Evolutionary conservation across 2,113 vertebrate genomes (phyloP).

Genomic region (Chaetodon trifascialis): DNA sequence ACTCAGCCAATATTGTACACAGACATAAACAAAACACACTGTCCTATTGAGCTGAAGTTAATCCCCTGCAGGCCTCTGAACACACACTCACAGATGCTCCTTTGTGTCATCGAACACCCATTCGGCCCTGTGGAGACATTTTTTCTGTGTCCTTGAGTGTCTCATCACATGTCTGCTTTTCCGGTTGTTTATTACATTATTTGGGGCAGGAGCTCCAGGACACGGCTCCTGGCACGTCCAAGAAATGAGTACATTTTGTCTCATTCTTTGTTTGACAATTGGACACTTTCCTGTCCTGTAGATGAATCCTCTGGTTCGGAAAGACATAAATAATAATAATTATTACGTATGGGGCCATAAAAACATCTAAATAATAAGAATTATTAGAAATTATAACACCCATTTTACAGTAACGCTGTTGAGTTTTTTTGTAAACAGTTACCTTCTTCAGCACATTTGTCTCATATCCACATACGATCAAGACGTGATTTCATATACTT

Average conservation of each 20-base stretch:
- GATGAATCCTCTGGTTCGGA: neutral
- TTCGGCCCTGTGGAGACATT: slow-evolving; percentile 10
- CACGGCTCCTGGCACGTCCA: neutral
- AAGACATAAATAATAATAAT: neutral
- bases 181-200: slow-evolving; percentile 37
- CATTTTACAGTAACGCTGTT: too few species aligned
- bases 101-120: slow-evolving; percentile 46
- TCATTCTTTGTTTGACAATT: neutral
- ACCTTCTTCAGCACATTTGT: neutral
- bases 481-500: neutral
- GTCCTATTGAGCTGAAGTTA: slow-evolving; percentile 44
- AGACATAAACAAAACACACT: slow-evolving; percentile 53
- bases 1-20: slow-evolving; percentile 46
- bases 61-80: slow-evolving; percentile 51
- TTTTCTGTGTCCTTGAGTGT: neutral
- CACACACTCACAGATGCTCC: slow-evolving; percentile 55
- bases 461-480: neutral
- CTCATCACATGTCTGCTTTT: slow-evolving; percentile 57
- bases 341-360: too few species aligned
- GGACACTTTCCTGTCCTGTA: neutral
- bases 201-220: neutral
- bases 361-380: too few species aligned
- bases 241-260: slow-evolving; percentile 25
- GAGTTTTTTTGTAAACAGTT: too few species aligned
- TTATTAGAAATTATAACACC: too few species aligned